A percentile compares a stretch with the other conserved stretches of the same genome.
Conservation (phyloP, 2,113 vertebrate species). For the Trichomycterus rosablanca region DNA sequence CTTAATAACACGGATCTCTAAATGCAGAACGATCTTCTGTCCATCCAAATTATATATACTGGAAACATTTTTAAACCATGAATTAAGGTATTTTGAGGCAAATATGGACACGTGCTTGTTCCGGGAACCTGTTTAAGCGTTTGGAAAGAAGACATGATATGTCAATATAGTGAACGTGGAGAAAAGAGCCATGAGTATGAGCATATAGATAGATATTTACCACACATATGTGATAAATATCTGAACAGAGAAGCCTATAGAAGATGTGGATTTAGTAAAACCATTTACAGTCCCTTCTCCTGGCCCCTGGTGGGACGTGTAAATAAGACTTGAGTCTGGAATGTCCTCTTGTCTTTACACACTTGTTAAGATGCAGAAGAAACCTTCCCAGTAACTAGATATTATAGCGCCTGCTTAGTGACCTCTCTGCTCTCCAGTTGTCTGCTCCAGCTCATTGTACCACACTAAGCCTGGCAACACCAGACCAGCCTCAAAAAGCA, state of each 20-base stretch:
- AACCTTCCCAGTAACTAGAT: slow-evolving; percentile 71
- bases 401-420: slow-evolving; percentile 65
- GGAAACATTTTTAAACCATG: slow-evolving; percentile 32
- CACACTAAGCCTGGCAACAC: slow-evolving; percentile 50
- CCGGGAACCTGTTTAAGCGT: slow-evolving; percentile 44
- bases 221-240: slow-evolving; percentile 13
- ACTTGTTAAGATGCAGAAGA: slow-evolving; percentile 70
- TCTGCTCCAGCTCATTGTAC: slow-evolving; percentile 51
- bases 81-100: slow-evolving; percentile 41
- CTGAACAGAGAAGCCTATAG: background rate
- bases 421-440: slow-evolving; percentile 3
- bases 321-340: slow-evolving; percentile 67
- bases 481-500: slow-evolving; percentile 56
- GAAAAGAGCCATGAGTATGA: slow-evolving; percentile 22
- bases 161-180: slow-evolving; percentile 23
- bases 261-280: background rate
- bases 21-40: slow-evolving; percentile 53
- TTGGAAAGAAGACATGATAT: slow-evolving; percentile 32
- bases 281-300: slow-evolving; percentile 8
- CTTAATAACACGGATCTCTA: slow-evolving; percentile 55
- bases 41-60: slow-evolving; percentile 8
- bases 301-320: slow-evolving; percentile 44
- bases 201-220: no score
- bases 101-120: slow-evolving; percentile 40
- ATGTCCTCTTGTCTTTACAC: slow-evolving; percentile 66